Evolutionary conservation across 2,888 invertebrate genomes (phyloP).

Genomic region (Amiota communis): DNA sequence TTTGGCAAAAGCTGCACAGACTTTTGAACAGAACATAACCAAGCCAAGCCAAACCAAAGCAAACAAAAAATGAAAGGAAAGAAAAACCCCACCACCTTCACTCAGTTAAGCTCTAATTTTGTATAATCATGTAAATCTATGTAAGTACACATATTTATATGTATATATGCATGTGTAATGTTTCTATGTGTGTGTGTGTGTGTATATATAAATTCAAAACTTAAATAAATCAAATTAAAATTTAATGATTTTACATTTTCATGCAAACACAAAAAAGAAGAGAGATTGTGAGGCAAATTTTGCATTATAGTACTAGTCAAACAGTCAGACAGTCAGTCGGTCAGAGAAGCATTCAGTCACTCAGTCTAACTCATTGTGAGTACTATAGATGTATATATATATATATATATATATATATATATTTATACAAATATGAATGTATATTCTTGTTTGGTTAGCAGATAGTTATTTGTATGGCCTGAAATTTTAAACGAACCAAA

Average conservation of each 20-base stretch:
- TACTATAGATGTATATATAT: neutral
- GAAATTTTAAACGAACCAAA: too few species aligned
- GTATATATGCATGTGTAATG: too few species aligned
- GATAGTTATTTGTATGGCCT: too few species aligned
- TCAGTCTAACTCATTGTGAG: neutral
- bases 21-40: neutral
- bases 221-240: slow-evolving; percentile 27
- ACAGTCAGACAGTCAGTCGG: neutral
- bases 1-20: too few species aligned
- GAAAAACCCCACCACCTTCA: too few species aligned
- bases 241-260: slow-evolving; percentile 23
- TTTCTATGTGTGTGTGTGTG: neutral
- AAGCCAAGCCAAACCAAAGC: neutral
- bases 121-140: too few species aligned
- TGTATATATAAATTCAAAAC: neutral
- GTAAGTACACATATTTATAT: too few species aligned
- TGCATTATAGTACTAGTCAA: neutral
- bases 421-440: slow-evolving; percentile 5
- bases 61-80: neutral
- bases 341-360: neutral
- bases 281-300: too few species aligned
- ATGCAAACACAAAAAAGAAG: neutral
- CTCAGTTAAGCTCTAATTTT: too few species aligned
- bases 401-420: neutral
- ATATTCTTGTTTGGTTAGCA: neutral